phyloP scores from a whole-genome alignment of 1,140 invertebrate species.

The Solenopsis invicta region DNA sequence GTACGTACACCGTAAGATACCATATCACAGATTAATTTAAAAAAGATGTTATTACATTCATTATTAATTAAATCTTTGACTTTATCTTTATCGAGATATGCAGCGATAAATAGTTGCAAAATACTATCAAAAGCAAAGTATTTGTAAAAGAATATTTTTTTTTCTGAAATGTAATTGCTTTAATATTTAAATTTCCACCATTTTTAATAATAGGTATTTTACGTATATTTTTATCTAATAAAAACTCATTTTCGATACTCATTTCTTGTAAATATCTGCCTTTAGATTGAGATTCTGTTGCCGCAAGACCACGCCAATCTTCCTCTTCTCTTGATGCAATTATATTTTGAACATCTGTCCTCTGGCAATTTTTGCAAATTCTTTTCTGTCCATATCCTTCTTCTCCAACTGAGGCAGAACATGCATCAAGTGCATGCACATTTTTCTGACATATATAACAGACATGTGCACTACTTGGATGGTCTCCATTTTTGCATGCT shows the following conservation, averaged over 20 bases:
- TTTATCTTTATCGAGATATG: constrained; percentile 4
- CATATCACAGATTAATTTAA: constrained; percentile 15
- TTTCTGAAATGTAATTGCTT: neutral
- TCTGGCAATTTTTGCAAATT: constrained; percentile 51
- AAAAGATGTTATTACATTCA: neutral
- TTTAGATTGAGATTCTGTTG: neutral
- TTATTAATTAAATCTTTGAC: constrained; percentile 2
- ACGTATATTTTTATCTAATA: neutral
- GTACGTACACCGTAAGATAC: neutral
- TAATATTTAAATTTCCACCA: constrained; percentile 2
- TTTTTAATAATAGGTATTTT: constrained; percentile 26
- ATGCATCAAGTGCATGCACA: too few relatives aligned
- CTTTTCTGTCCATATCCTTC: constrained; percentile 60
- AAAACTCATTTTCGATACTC: constrained; percentile 1
- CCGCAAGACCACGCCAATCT: constrained; percentile 4
- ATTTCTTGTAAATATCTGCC: constrained; percentile 18
- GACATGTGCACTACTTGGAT: constrained; percentile 55
- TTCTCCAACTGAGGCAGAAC: constrained; percentile 55
- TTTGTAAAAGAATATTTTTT: constrained; percentile 20
- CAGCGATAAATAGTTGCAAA: constrained; percentile 7
- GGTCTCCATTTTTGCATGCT: constrained; percentile 63
- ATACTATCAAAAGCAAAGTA: constrained; percentile 32
- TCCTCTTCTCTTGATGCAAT: constrained; percentile 1
- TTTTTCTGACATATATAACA: constrained; percentile 62
- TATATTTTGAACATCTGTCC: neutral